Conservation (phyloP, 2,888 invertebrate genomes). For the Lasioglossum pauxillum region DNA sequence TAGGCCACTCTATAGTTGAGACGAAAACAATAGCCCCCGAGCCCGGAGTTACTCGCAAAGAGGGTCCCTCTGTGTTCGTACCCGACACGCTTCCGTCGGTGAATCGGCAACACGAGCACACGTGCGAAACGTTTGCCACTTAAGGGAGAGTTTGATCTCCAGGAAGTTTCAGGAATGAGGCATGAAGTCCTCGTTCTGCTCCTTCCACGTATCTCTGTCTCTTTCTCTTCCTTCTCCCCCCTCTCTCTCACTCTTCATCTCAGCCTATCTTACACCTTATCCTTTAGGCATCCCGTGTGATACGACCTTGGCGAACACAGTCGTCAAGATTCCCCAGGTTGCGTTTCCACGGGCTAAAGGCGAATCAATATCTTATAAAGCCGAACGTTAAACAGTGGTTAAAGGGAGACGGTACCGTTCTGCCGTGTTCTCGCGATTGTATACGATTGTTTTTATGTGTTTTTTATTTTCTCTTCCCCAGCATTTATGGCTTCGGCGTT, state of each 20-base stretch:
- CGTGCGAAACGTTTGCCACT: conserved; percentile 12
- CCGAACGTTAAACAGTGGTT: conserved; percentile 70
- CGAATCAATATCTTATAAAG: conserved; percentile 74
- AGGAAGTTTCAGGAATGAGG: conserved; percentile 44
- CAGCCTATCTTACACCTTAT: not conserved
- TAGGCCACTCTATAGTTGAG: conserved; percentile 55
- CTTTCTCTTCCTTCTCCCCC: not conserved
- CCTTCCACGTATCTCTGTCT: not conserved
- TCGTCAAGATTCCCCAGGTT: not conserved
- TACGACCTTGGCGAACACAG: not conserved
- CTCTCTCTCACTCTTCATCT: not conserved
- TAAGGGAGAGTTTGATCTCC: conserved; percentile 49
- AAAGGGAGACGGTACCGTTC: conserved; percentile 68
- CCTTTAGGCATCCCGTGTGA: conserved; percentile 17
- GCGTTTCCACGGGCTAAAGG: conserved; percentile 27
- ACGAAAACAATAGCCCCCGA: conserved; percentile 60
- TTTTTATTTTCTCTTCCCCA: not conserved
- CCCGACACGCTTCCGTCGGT: not conserved
- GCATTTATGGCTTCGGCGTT: not conserved
- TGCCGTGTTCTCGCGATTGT: not conserved
- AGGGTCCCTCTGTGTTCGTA: conserved; percentile 10
- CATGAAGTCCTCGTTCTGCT: conserved; percentile 41
- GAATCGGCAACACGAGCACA: conserved; percentile 16
- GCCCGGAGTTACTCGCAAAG: conserved; percentile 22
- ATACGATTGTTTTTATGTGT: not conserved